Base-by-base conservation (phyloP, 2,113 vertebrate genomes). In the Campylorhamphus procurvoides region DNA sequence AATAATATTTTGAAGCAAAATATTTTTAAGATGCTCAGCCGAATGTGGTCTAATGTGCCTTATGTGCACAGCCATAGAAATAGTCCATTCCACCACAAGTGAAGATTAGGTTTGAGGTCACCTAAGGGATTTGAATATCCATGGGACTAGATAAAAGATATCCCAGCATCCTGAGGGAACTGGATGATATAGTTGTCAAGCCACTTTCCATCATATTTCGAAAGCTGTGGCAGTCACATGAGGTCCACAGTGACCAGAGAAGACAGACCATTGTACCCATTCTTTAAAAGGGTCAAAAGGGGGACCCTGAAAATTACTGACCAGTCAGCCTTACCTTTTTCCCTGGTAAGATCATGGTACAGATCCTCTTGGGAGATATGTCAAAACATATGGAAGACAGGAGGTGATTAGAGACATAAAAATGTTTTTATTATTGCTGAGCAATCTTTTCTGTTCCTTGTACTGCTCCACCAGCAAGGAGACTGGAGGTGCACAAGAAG, bases 201-300 rank as follows among this genome's bases (percentile, higher is more conserved):
- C 5, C 20, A 63, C 8, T 74, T 31, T 67, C 23, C 12, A 33
- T 47, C 29, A 31, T 60, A 69, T 74, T 91, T 72, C 37, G 67
- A 52, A 89, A 76, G 13, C 8, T 42, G 7, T 47, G 22, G 7
- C 12, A 77, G 33, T 69, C 18, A 64, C 23, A 9, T 39, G 13
- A 72, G 71, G 33, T 55, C 9, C 13, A 9, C 9, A 23, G 28
- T 46, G 44, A 31, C 44, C 37, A 25, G 3, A 49, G 18, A 68
- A 69, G 37, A 9, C 5, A 14, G 3, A 56, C 20, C 11, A 27
- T 29, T 69, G 7, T 1, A 25, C 3, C 1, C 10, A 10, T 60
- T 92, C 59, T 68, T 35, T 25, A 78, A 76, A 68, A 47, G 7
- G 5, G 2, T 37, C 15, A 42, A 66, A 67, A 85, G 8, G 20